These are phyloP conservation scores for Nasonia giraulti DNA, from an alignment of 1,140 invertebrate genomes.

Conservation along the genomic window DNA sequence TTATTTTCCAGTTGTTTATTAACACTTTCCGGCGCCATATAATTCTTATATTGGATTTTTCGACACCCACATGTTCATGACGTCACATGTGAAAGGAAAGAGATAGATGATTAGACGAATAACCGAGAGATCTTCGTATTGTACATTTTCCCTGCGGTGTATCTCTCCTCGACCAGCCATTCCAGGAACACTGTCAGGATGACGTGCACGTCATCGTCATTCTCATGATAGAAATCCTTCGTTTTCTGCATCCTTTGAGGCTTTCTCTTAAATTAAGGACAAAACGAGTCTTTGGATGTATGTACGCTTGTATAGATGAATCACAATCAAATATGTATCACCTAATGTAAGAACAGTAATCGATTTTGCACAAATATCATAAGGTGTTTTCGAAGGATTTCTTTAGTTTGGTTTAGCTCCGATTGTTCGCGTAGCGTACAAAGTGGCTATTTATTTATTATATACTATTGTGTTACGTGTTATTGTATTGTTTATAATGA, in stretches of 20 bases:
- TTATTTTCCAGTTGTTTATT: conserved; percentile 50
- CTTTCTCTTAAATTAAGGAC: background rate
- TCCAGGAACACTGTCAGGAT: conserved; percentile 25
- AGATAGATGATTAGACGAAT: conserved; percentile 13
- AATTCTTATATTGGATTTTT: conserved; percentile 40
- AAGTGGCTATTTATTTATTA: background rate
- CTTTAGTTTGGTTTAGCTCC: conserved; percentile 19
- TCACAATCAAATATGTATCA: background rate
- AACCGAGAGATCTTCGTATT: conserved; percentile 29
- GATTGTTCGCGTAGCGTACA: background rate
- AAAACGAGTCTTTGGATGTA: background rate
- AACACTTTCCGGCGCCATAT: conserved; percentile 41
- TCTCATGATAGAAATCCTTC: conserved; percentile 12
- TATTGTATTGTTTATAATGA: background rate
- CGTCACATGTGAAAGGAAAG: conserved; percentile 23
- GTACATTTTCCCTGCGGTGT: conserved; percentile 32
- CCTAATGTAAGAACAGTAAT: background rate
- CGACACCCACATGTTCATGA: conserved; percentile 10
- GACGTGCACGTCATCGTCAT: conserved; percentile 15
- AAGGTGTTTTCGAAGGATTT: conserved; percentile 4
- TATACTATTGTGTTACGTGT: too few relatives aligned
- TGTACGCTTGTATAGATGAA: background rate
- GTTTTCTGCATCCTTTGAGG: background rate
- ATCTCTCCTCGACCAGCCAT: conserved; percentile 20
- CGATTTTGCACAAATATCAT: background rate